phyloP scores from a whole-genome alignment of 1,140 invertebrate species.

The Heliconius nattereri region DNA sequence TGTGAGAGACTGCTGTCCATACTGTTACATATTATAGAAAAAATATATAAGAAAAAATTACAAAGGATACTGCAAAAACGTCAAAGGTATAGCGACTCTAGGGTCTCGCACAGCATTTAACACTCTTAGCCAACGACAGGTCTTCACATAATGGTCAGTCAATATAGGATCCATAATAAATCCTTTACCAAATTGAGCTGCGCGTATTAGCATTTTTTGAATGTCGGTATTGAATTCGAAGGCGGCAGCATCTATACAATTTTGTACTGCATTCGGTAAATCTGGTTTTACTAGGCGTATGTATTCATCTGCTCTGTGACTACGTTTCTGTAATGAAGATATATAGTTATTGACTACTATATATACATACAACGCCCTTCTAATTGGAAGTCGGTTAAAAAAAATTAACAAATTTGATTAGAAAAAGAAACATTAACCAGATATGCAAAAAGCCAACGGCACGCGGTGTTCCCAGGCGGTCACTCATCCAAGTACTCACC shows the following conservation, averaged over 20 bases:
- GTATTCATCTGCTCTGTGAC: constrained; percentile 96
- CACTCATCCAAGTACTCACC: constrained; percentile 47
- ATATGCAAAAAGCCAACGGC: constrained; percentile 38
- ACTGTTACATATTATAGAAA: too few relatives aligned
- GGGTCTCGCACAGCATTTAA: constrained; percentile 94
- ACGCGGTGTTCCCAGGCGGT: constrained; percentile 46
- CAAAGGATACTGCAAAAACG: constrained; percentile 86
- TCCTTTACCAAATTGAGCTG: constrained; percentile 97
- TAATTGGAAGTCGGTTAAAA: too few relatives aligned
- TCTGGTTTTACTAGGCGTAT: constrained; percentile 92
- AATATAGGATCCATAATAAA: constrained; percentile 88
- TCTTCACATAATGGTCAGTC: constrained; percentile 92
- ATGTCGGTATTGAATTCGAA: constrained; percentile 93
- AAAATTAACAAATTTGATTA: too few relatives aligned
- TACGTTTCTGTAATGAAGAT: constrained; percentile 85
- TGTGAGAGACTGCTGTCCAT: too few relatives aligned
- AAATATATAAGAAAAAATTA: too few relatives aligned
- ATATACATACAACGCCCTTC: too few relatives aligned
- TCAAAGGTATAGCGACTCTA: constrained; percentile 94
- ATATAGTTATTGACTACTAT: not conserved
- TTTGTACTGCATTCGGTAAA: constrained; percentile 89
- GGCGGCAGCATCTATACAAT: constrained; percentile 95
- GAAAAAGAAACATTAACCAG: too few relatives aligned
- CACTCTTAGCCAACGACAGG: constrained; percentile 93
- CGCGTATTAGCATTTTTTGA: constrained; percentile 94